Base-by-base conservation (phyloP, 2,797 vertebrate species). In the Astyanax mexicanus region DNA sequence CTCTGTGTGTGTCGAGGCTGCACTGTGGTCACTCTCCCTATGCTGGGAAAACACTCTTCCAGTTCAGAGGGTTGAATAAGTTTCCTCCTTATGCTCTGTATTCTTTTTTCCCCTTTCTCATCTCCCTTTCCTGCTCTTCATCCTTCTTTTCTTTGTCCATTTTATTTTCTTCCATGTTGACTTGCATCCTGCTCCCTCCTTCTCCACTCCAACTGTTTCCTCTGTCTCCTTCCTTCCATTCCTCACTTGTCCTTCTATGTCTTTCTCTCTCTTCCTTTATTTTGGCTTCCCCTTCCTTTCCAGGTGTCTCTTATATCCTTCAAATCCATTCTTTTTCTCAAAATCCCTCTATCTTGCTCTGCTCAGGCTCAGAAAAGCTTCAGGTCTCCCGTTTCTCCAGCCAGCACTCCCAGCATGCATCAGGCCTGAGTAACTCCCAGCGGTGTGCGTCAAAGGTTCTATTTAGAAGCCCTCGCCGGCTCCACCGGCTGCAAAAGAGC, bases 321-420 rank as follows among this genome's bases (percentile, higher is more conserved):
- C 10, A 13, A 45, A 0, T 17, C 51, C 54, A 44, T 32, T 72
- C 4, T 61, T 27, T 11, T 23, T 47, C 21, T 67, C 15, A 61
- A 29, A 55, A 44, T 67, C 38, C 60, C 64, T 81, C 57, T 58
- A 27, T 70, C 45, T 23, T 45, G 35, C 51, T 74, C 58, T 51
- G 62, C 67, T 62, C 86, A 83, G 69, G 80, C 82, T 80, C 67
- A 66, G 7, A 25, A 54, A 66, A 78, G 65, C 74, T 74, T 78
- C 75, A 83, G 79, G 72, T 85, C 86, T 52, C 78, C 75, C 77
- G 87, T 84, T 55, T 52, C 83, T 84, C 83, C 86, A 84, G 87
- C 90, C 92, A 93, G 86, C 80, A 90, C 88, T 90, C 90, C 91
- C 92, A 88, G 81, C 87, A 86, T 90, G 86, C 89, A 79, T 85